A percentile compares a stretch with the other conserved stretches of the same genome.
phyloP scores from a whole-genome alignment of 2,113 vertebrate genomes.

The Phaetusa simplex region DNA sequence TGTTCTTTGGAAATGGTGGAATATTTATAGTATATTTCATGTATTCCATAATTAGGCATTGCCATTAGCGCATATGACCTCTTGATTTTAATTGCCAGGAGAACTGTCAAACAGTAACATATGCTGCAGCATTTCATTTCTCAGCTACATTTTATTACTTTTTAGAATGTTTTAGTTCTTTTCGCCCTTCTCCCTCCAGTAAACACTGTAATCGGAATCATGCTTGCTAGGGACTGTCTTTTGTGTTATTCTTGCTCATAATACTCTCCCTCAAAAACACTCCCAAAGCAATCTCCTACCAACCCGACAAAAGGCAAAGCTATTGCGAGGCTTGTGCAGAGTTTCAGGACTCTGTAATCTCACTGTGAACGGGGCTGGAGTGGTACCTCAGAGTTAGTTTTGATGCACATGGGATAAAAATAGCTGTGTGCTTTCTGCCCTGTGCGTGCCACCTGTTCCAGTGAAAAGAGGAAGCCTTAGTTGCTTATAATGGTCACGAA shows the following conservation, averaged over 20 bases:
- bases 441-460: conserved; percentile 30
- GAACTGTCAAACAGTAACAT: not conserved
- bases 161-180: not conserved
- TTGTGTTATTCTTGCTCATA: not conserved
- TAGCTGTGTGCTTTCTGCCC: not conserved
- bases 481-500: conserved; percentile 1
- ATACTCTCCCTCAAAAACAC: not conserved
- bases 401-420: not conserved
- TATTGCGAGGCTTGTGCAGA: not conserved
- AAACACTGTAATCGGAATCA: not conserved
- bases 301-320: not conserved
- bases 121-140: not conserved
- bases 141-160: not conserved
- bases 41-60: not conserved
- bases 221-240: not conserved
- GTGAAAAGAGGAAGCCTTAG: conserved; percentile 56
- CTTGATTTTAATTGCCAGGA: conserved; percentile 2
- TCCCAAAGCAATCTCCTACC: not conserved
- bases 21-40: conserved; percentile 10
- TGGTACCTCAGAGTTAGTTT: not conserved
- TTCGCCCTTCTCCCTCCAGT: not conserved
- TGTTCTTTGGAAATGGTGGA: not conserved
- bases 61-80: not conserved
- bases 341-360: not conserved
- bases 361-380: not conserved